Base-by-base conservation (phyloP, 2,888 invertebrate genomes). In the Epicampocera succincta region DNA sequence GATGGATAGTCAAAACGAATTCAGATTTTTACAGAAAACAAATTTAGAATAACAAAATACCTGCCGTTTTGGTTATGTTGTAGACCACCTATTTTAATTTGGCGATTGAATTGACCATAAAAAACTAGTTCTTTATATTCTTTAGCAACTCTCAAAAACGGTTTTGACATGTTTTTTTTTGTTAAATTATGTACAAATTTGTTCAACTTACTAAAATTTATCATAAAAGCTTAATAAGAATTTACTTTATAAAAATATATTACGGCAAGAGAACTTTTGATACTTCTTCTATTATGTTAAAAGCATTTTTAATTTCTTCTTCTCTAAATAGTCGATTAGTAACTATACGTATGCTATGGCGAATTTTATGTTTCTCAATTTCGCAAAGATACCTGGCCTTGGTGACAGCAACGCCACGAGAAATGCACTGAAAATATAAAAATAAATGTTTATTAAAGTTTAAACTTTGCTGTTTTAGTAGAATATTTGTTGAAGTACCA, bases 261-360 rank as follows among this genome's bases (percentile, higher is more conserved):
- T 80, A 83, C 84, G 85, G 86, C 65, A 92, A 86, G 83, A 92
- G 84, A 82, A 89, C 86, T 68, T 87, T 88, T 12, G 91, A 88
- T 69, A 92, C 91, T 72, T 87, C 87, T 83, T 92, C 91, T 42
- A 93, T 87, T 12, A 90, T 88, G 4, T 88, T 85, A 42, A 91
- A 87, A 0, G 91, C 91, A 60, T 87, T 87, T 38, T 90, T 76
- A n/a, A 97, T 94, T 83, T 95, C 95, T 0, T 92, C 91, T 71
- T 93, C 91, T 0, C 92, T 93, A 13, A 96, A 89, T 66, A 93
- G 92, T 44, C 93, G 92, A 87, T 94, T 96, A 0, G 95, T 93
- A 0, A 95, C 93, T 48, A 97, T 88, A 56, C 96, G 92, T 56
- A 97, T 93, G 80, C 95, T 95, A 0, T 96, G 95, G 83, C 93